phyloP scores from a whole-genome alignment of 2,797 vertebrate genomes.

The Erpetoichthys calabaricus region DNA sequence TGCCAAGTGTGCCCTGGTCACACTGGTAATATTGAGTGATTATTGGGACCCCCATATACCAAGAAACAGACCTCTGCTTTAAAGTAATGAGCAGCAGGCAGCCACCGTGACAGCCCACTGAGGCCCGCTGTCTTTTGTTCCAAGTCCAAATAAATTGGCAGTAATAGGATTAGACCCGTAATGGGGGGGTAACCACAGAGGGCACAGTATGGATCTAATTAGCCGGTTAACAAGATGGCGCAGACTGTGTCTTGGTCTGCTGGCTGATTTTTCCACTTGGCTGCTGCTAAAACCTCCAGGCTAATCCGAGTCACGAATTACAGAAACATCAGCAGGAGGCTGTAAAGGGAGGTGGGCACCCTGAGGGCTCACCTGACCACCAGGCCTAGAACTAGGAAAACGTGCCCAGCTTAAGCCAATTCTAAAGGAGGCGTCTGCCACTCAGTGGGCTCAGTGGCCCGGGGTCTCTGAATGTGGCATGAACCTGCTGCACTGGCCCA shows the following conservation, averaged over 20 bases:
- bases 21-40: no score
- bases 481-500: no score
- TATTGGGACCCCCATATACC: no score
- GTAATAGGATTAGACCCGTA: not conserved
- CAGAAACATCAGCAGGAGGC: not conserved
- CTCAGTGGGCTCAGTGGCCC: conserved; percentile 16
- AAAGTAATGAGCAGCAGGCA: conserved; percentile 5
- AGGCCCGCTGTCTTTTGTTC: not conserved
- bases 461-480: conserved; percentile 1
- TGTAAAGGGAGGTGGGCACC: no score
- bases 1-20: no score
- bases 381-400: no score
- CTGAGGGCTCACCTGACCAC: no score
- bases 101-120: conserved; percentile 12
- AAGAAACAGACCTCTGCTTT: no score
- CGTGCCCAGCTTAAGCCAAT: no score
- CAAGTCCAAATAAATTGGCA: not conserved
- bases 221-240: not conserved
- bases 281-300: not conserved
- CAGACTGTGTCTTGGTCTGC: not conserved
- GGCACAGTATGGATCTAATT: not conserved
- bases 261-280: not conserved
- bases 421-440: conserved; percentile 13
- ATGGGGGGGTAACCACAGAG: not conserved
- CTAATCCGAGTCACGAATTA: not conserved